Evolutionary conservation across 2,797 vertebrate species (phyloP), one percentile per base, ranked within the genome.

Genomic region (Myotis myotis): DNA sequence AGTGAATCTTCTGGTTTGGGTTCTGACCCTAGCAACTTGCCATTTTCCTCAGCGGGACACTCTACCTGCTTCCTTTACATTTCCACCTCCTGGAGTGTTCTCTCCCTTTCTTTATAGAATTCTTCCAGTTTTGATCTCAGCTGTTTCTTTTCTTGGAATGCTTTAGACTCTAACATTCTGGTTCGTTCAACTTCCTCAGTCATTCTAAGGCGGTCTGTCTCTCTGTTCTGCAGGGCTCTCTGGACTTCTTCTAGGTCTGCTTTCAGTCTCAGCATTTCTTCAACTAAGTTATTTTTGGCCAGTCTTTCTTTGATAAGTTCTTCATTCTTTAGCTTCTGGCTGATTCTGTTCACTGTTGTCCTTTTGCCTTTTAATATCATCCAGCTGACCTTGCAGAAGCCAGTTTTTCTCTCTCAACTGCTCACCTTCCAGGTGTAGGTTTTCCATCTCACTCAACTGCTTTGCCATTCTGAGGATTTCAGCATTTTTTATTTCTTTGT

Each of bases 1-100:
- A 99, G 80, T 99, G 99, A 90, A 99, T 99, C 98, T 98, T 99
- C 98, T 99, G 99, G 94, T 99, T 99, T 66, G 99, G 98, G 97
- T 99, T 99, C 98, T 99, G 99, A 83, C 99, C 99, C 44, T 36
- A 99, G 98, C 92, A 99, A 97, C 96, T 99, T 99, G 22, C 99
- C 99, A 1, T 99, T 99, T 98, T 99, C 99, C 97, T 99, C 99
- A 0, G 99, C 98, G 38, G 99, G 98, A 89, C 96, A 97, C 12
- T 98, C 96, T 57, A 99, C 98, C 95, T 99, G 99, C 94, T 98
- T 99, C 95, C 98, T 99, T 94, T 99, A 98, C 97, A 98, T 94
- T 44, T 99, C 98, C 41, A 98, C 98, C 96, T 99, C 99, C 99
- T 98, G 98, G 89, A 22, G 62, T 89, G 66, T 96, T 94, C 97